These are phyloP conservation scores for Muraenolepis orangiensis DNA, from an alignment of 2,797 vertebrate genomes.

Conservation along the genomic window DNA sequence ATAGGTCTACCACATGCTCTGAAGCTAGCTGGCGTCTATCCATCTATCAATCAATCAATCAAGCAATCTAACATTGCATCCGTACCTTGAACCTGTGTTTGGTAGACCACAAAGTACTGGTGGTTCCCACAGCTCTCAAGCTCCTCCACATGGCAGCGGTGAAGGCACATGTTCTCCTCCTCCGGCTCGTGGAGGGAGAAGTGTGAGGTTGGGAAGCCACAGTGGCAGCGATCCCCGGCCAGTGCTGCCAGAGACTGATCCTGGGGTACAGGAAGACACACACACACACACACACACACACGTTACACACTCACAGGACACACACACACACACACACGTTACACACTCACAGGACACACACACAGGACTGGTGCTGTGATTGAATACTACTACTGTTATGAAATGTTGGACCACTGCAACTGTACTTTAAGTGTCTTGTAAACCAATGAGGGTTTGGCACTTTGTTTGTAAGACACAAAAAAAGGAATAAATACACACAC, in stretches of 20 bases:
- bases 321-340: not conserved
- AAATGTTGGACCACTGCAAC: too few species aligned
- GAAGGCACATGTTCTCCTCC: constrained; percentile 87
- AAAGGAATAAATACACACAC: not conserved
- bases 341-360: not conserved
- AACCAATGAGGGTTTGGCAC: too few species aligned
- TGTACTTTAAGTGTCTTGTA: too few species aligned
- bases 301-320: not conserved
- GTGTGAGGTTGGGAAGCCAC: constrained; percentile 86
- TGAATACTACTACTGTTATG: not conserved
- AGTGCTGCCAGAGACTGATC: constrained; percentile 88
- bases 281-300: constrained; percentile 10
- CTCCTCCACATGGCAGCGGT: constrained; percentile 84
- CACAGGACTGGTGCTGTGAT: not conserved
- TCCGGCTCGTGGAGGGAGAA: constrained; percentile 90
- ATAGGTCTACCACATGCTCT: too few species aligned
- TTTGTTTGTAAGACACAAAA: too few species aligned
- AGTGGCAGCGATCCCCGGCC: constrained; percentile 82
- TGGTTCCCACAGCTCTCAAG: constrained; percentile 91
- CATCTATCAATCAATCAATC: not conserved
- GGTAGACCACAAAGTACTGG: constrained; percentile 90
- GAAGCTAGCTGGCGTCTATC: not conserved
- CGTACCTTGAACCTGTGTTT: constrained; percentile 96
- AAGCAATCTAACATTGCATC: too few species aligned
- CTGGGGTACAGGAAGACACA: too few species aligned